phyloP scores from a whole-genome alignment of 2,888 invertebrate species.

The Spodoptera picta region DNA sequence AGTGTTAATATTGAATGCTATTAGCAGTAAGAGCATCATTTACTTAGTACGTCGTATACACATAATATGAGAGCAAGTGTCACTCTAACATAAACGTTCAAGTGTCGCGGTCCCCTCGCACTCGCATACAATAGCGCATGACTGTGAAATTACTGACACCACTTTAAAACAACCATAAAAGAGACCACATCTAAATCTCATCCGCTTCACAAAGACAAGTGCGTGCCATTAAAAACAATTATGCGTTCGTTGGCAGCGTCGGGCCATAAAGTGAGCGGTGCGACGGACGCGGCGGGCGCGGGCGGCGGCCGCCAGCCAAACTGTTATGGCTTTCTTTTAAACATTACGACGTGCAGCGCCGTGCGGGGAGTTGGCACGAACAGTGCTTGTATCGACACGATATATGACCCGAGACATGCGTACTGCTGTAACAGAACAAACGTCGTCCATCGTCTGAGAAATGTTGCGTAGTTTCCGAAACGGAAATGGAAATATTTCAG shows the following conservation, averaged over 20 bases:
- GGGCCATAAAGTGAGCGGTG: slow-evolving; percentile 43
- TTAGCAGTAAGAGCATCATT: no score
- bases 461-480: not conserved
- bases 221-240: slow-evolving; percentile 55
- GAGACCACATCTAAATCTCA: slow-evolving; percentile 24
- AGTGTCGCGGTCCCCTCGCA: not conserved
- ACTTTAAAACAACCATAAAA: slow-evolving; percentile 20
- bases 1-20: no score
- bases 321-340: slow-evolving; percentile 56
- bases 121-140: slow-evolving; percentile 1
- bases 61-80: no score
- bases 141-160: slow-evolving; percentile 8
- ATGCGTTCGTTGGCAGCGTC: slow-evolving; percentile 52
- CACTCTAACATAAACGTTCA: not conserved
- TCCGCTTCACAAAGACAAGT: slow-evolving; percentile 41
- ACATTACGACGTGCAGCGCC: slow-evolving; percentile 33
- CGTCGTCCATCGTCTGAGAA: not conserved
- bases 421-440: not conserved
- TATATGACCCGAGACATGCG: slow-evolving; percentile 11
- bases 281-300: slow-evolving; percentile 10
- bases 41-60: no score
- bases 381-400: slow-evolving; percentile 13
- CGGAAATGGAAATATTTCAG: no score
- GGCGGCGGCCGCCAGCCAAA: slow-evolving; percentile 42
- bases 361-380: slow-evolving; percentile 36